Base-by-base conservation (phyloP, 2,797 vertebrate species). In the Holocentrus rufus region DNA sequence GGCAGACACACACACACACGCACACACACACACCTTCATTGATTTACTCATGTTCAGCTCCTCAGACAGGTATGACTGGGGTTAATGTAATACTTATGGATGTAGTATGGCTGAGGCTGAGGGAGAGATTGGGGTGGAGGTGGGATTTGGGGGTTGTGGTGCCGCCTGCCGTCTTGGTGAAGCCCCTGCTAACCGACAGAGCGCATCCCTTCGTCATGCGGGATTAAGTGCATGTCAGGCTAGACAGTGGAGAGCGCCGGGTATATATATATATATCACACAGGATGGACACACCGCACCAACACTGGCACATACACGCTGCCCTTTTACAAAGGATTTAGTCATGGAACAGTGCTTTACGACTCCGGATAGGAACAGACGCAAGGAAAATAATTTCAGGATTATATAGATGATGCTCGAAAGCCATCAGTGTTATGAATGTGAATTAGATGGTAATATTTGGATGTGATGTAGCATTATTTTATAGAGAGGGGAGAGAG, bases 51-150 rank as follows among this genome's bases (percentile, higher is more conserved):
- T 57, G 81, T 72, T 83, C 78, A 72, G 85, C 82, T 88, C 85
- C 79, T 89, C 89, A 88, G 85, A 81, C 81, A 83, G 86, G 72
- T 82, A 72, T 77, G 79, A 79, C 86, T 44, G 55, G 72, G 89
- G 90, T 92, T 93, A 93, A 94, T 93, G 81, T 92, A 89, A 93
- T 93, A 87, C 92, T 93, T 92, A 91, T 76, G 79, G 85, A 88
- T 86, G 83, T 90, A 83, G 87, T 80, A 80, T 76, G 74, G 85
- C 79, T 71, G 78, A 71, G 83, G 82, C 68, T 49, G 82, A 79
- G 69, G 74, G 80, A 87, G 52, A 88, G 87, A 89, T 88, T 87
- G 85, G 77, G 87, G 70, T 80, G 76, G 80, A 80, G 85, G 85
- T 83, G 83, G 88, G 88, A 88, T 88, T 87, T 88, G 65, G 74